Percentiles rank a stretch among this genome's conserved stretches.
phyloP scores from a whole-genome alignment of 1,140 invertebrate species.

The Drosophila ambigua region DNA sequence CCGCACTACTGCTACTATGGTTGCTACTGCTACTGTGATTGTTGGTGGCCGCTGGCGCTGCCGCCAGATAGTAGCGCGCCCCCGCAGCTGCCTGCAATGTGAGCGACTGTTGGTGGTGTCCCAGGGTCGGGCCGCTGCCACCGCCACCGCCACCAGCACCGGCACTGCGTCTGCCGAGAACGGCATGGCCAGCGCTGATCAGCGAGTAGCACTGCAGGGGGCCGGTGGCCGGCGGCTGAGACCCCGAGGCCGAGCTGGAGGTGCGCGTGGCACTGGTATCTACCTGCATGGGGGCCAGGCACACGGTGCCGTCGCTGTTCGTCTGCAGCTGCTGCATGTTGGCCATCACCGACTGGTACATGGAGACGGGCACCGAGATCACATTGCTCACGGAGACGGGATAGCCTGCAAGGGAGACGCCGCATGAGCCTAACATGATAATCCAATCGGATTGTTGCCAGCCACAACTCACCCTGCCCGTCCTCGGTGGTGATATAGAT shows the following conservation, averaged over 20 bases:
- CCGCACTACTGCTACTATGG: too few species aligned
- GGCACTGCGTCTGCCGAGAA: constrained; percentile 24
- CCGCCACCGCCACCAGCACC: background rate
- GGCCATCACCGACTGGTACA: constrained; percentile 98
- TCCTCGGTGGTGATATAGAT: constrained; percentile 97
- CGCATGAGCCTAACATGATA: constrained; percentile 2
- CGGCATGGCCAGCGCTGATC: constrained; percentile 27
- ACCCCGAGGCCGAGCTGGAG: background rate
- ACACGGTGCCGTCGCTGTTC: constrained; percentile 91
- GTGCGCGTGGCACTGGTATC: constrained; percentile 57
- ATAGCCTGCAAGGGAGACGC: constrained; percentile 86
- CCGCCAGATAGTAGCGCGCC: constrained; percentile 45
- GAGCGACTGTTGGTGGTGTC: constrained; percentile 12
- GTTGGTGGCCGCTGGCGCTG: constrained; percentile 23
- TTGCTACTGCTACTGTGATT: too few species aligned
- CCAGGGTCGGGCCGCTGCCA: background rate
- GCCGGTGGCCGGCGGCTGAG: constrained; percentile 21
- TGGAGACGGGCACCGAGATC: constrained; percentile 97
- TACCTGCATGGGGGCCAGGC: constrained; percentile 92
- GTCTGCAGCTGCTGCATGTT: constrained; percentile 93
- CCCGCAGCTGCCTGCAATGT: constrained; percentile 41
- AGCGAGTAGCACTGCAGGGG: constrained; percentile 43
- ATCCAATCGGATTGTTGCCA: background rate
- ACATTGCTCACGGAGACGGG: constrained; percentile 96
- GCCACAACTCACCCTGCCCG: constrained; percentile 90